Conservation (phyloP, 1,140 invertebrate genomes). For the Drosophila aff. region DNA sequence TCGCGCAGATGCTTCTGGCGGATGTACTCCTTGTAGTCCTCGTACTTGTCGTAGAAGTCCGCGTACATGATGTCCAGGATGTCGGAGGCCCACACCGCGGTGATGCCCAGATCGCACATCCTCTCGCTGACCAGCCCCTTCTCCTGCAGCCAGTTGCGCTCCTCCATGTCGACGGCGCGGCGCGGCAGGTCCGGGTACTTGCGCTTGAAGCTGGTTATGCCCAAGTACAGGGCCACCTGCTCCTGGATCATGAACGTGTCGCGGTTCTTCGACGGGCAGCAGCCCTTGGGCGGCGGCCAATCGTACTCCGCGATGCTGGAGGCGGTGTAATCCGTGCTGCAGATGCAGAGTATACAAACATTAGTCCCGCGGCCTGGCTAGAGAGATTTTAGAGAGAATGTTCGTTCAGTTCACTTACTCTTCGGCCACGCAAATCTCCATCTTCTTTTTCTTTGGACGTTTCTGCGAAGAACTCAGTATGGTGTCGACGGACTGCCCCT, state of each 20-base stretch:
- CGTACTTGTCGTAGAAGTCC: slow-evolving; percentile 97
- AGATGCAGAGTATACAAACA: slow-evolving; percentile 7
- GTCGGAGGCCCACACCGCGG: slow-evolving; percentile 95
- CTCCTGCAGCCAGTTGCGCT: slow-evolving; percentile 94
- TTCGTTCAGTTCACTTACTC: slow-evolving; percentile 86
- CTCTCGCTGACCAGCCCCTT: slow-evolving; percentile 94
- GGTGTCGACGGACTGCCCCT: slow-evolving; percentile 64
- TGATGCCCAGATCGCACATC: slow-evolving; percentile 96
- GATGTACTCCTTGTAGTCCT: slow-evolving; percentile 94
- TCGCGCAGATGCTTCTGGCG: slow-evolving; percentile 89
- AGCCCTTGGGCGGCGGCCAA: slow-evolving; percentile 91
- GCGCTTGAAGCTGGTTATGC: slow-evolving; percentile 97
- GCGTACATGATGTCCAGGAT: slow-evolving; percentile 97
- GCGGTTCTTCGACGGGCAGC: slow-evolving; percentile 87
- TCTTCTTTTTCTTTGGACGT: slow-evolving; percentile 89
- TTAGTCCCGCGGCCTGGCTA: background rate
- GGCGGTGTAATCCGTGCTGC: slow-evolving; percentile 89
- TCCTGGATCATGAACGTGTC: slow-evolving; percentile 95
- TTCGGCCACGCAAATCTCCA: slow-evolving; percentile 90
- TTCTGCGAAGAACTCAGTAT: slow-evolving; percentile 63
- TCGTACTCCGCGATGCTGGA: slow-evolving; percentile 97
- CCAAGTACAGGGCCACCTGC: slow-evolving; percentile 94
- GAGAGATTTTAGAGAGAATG: too few species aligned
- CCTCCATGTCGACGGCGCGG: slow-evolving; percentile 94
- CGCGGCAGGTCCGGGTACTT: slow-evolving; percentile 96